phyloP scores from a whole-genome alignment of 2,888 invertebrate species.

The Incurvaria masculella region DNA sequence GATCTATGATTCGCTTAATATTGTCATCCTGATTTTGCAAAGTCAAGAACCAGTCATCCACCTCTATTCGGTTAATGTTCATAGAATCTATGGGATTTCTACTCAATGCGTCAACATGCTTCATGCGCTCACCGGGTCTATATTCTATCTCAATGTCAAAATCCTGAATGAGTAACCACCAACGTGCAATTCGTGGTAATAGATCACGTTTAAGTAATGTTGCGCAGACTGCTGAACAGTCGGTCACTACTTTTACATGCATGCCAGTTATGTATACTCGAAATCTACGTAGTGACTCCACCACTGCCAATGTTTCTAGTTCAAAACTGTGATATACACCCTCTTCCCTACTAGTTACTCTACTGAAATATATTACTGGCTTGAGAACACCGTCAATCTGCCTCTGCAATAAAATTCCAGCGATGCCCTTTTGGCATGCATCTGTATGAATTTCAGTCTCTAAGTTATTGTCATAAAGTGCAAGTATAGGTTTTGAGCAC shows the following conservation, averaged over 20 bases:
- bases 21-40: constrained; percentile 17
- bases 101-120: constrained; percentile 25
- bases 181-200: constrained; percentile 22
- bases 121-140: constrained; percentile 21
- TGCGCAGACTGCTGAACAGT: constrained; percentile 22
- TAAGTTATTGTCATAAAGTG: constrained; percentile 17
- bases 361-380: constrained; percentile 23
- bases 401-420: constrained; percentile 18
- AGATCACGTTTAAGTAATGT: constrained; percentile 21
- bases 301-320: constrained; percentile 23
- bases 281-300: constrained; percentile 18
- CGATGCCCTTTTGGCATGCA: constrained; percentile 18
- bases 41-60: constrained; percentile 17
- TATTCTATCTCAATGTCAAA: constrained; percentile 23
- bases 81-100: constrained; percentile 17
- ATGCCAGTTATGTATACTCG: constrained; percentile 18
- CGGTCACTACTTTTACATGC: constrained; percentile 17
- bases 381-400: constrained; percentile 15
- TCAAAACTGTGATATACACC: constrained; percentile 25
- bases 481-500: constrained; percentile 12
- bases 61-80: neutral
- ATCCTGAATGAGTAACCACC: constrained; percentile 24
- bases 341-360: constrained; percentile 19
- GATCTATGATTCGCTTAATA: constrained; percentile 10
- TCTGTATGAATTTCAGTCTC: constrained; percentile 20